Evolutionary conservation across 2,888 invertebrate species (phyloP), one percentile per base, ranked within the genome.

Genomic region (Gari tellinella): DNA sequence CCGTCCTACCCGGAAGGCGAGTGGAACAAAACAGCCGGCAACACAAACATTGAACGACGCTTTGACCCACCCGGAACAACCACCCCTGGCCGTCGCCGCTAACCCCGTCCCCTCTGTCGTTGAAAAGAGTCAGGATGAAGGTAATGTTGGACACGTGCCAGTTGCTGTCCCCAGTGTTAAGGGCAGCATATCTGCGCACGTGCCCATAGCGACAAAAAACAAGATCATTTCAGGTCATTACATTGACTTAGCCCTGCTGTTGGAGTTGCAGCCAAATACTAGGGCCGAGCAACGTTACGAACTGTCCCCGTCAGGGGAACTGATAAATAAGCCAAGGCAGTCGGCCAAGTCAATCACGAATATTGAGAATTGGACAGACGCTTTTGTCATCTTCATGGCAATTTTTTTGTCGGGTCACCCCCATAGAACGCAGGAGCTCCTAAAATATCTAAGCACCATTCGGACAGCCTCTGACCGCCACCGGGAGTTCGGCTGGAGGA

Each of bases 21-120:
- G n/a, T n/a, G n/a, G n/a, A n/a, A n/a, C n/a, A n/a, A n/a, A n/a
- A n/a, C n/a, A n/a, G n/a, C n/a, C n/a, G n/a, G n/a, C n/a, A n/a
- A n/a, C n/a, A n/a, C n/a, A n/a, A n/a, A n/a, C n/a, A n/a, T n/a
- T n/a, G n/a, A n/a, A n/a, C 38, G 60, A 17, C 63, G 62, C 8
- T 17, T 23, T 14, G 62, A 63, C 4, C 64, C 70, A 14, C 67
- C 70, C 55, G 19, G 38, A 15, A 26, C n/a, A 2, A 38, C 43
- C 3, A 66, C 70, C 21, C 46, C 14, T 43, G 38, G 7, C 72
- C 72, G 1, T 17, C 68, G 15, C 69, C 62, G 0, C 15, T 75
- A 1, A 52, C 67, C 19, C 67, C 63, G 23, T 60, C 63, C 41
- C 52, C 21, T n/a, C n/a, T n/a, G n/a, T n/a, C n/a, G n/a, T n/a